Percentiles rank a stretch among this genome's conserved stretches.
Conservation (phyloP, 2,888 invertebrate genomes). For the Cepaea hortensis region DNA sequence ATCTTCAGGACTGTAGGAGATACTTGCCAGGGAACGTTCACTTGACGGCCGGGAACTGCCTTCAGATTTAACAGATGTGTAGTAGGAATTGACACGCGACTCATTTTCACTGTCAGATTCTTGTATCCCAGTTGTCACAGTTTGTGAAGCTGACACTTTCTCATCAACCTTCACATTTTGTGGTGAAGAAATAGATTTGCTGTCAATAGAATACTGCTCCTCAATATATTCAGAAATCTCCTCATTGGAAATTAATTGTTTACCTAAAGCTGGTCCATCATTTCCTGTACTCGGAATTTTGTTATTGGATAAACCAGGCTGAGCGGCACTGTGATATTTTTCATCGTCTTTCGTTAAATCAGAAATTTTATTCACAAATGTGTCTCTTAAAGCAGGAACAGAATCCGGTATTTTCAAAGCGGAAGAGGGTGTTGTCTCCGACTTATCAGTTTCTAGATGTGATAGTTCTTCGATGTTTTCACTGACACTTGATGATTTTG, state of each 20-base stretch:
- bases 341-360: conserved; percentile 38
- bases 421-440: conserved; percentile 46
- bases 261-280: conserved; percentile 15
- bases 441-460: conserved; percentile 38
- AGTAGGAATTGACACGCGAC: conserved; percentile 54
- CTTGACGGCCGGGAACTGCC: conserved; percentile 65
- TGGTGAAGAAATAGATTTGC: conserved; percentile 52
- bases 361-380: background rate
- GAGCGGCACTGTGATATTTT: conserved; percentile 49
- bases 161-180: conserved; percentile 46
- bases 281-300: conserved; percentile 55
- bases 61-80: conserved; percentile 63
- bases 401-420: conserved; percentile 42
- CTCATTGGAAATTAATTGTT: conserved; percentile 22
- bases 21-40: conserved; percentile 58
- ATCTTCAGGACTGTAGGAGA: conserved; percentile 53
- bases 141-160: background rate
- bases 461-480: conserved; percentile 58
- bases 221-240: conserved; percentile 65
- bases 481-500: conserved; percentile 47
- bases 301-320: conserved; percentile 54
- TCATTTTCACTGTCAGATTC: conserved; percentile 57
- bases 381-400: conserved; percentile 27
- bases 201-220: conserved; percentile 49
- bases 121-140: conserved; percentile 52